phyloP scores from a whole-genome alignment of 2,797 vertebrate genomes.

The Parauchenoglanis punctatus region DNA sequence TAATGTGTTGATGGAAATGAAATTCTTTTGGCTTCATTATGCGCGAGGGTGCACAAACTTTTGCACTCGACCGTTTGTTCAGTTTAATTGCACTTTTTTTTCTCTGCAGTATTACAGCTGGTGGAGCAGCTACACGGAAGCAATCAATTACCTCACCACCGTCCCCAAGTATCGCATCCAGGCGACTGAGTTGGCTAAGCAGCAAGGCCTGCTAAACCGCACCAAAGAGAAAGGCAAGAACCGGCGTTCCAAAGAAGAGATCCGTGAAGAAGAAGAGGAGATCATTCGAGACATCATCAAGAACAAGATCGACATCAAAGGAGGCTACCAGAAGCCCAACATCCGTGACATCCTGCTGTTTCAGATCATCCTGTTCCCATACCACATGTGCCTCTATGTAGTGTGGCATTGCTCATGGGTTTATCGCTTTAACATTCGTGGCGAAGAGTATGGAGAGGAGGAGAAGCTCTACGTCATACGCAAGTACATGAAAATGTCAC shows the following conservation, averaged over 20 bases:
- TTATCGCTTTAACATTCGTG: constrained; percentile 87
- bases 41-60: neutral
- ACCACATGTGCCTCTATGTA: constrained; percentile 83
- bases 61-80: neutral
- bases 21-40: neutral
- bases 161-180: constrained; percentile 96
- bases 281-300: constrained; percentile 96
- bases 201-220: constrained; percentile 90
- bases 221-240: constrained; percentile 92
- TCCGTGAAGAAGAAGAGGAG: constrained; percentile 92
- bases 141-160: constrained; percentile 91
- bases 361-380: constrained; percentile 87
- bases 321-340: constrained; percentile 94
- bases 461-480: constrained; percentile 93
- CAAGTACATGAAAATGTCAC: constrained; percentile 92
- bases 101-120: constrained; percentile 91
- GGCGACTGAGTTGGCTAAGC: constrained; percentile 89
- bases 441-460: constrained; percentile 87
- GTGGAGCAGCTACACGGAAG: constrained; percentile 97
- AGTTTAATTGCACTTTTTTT: neutral
- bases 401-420: constrained; percentile 87
- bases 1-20: neutral
- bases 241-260: constrained; percentile 91
- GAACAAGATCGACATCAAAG: constrained; percentile 97
- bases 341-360: constrained; percentile 90